Conservation (phyloP, 2,888 invertebrate genomes). For the Athripsodes cinereus region DNA sequence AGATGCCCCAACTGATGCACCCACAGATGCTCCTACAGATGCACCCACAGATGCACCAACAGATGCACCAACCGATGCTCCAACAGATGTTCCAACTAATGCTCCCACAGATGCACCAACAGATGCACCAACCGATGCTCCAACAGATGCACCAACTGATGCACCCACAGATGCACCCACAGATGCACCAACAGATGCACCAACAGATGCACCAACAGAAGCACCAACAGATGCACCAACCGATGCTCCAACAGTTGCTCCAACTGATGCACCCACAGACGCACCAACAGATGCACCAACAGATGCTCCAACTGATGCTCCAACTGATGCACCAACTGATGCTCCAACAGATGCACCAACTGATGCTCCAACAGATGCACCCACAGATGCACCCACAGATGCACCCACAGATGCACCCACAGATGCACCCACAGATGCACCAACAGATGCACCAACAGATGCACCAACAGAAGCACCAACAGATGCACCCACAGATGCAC, state of each 20-base stretch:
- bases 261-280: constrained; percentile 13
- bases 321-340: constrained; percentile 9
- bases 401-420: neutral
- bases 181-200: constrained; percentile 12
- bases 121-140: constrained; percentile 6
- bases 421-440: constrained; percentile 3
- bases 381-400: constrained; percentile 3
- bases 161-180: constrained; percentile 15
- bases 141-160: constrained; percentile 14
- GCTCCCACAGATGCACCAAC: constrained; percentile 9
- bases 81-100: constrained; percentile 10
- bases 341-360: constrained; percentile 13
- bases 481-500: constrained; percentile 6
- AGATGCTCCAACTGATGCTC: constrained; percentile 6
- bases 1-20: constrained; percentile 7
- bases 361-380: constrained; percentile 7
- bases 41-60: constrained; percentile 3
- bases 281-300: constrained; percentile 9
- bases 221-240: constrained; percentile 5
- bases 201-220: constrained; percentile 13
- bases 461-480: constrained; percentile 13
- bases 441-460: constrained; percentile 10
- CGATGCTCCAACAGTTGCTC: constrained; percentile 2
- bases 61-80: neutral
- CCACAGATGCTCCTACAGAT: constrained; percentile 3